Evolutionary conservation across 2,113 vertebrate genomes (phyloP).

Genomic region (Psephotus haematonotus): DNA sequence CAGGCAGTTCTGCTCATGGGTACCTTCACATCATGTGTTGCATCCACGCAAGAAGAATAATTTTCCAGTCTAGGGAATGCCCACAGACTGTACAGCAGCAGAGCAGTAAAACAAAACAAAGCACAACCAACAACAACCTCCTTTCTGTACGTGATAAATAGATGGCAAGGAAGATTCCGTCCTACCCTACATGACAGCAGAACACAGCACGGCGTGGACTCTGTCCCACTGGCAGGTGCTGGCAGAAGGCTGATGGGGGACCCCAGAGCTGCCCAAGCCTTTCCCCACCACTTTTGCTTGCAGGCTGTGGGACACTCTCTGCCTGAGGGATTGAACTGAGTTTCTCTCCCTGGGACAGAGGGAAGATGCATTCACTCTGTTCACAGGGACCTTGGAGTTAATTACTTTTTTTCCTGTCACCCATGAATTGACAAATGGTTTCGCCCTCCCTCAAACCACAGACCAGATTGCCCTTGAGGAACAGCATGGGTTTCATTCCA

Average conservation of each 20-base stretch:
- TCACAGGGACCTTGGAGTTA: not conserved
- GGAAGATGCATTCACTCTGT: fast-evolving
- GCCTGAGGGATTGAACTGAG: not conserved
- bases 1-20: not conserved
- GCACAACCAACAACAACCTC: not conserved
- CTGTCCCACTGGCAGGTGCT: not conserved
- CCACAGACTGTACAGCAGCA: not conserved
- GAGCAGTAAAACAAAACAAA: not conserved
- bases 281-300: too few relatives aligned
- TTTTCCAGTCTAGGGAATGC: not conserved
- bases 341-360: not conserved
- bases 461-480: not conserved
- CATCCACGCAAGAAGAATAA: not conserved
- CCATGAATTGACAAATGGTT: not conserved
- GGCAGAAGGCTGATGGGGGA: not conserved
- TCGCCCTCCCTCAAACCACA: not conserved
- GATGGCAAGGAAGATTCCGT: not conserved
- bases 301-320: not conserved
- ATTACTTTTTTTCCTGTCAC: not conserved
- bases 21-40: not conserved
- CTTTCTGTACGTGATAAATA: not conserved
- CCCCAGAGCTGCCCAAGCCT: not conserved
- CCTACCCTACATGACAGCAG: not conserved
- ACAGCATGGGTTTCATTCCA: not conserved
- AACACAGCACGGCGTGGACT: not conserved